Base-by-base conservation (phyloP, 1,140 invertebrate genomes). In the Drosophila ironensis region DNA sequence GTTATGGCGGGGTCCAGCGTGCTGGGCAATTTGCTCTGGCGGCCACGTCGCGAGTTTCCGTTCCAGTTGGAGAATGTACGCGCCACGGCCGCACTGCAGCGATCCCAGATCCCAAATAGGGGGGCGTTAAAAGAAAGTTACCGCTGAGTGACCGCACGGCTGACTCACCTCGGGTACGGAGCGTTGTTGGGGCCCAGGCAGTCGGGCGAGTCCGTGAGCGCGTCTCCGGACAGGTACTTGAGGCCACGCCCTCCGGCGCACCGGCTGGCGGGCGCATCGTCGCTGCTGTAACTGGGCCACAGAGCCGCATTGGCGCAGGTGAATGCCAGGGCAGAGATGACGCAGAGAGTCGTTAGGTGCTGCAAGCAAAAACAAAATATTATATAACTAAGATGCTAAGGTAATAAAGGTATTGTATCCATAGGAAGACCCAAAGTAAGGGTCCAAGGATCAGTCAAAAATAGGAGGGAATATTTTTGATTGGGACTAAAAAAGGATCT, bases 141-240 rank as follows among this genome's bases (percentile, higher is more conserved):
- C 35, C 19, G 12, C 45, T 22, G 47, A 46, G 54, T 63, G 54
- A 30, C 40, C 51, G 30, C 30, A 54, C 38, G 24, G 44, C 27
- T 54, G 16, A 66, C 68, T 93, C 91, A 97, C 96, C 93, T 93
- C 20, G 96, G 96, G 92, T 97, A 97, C 35, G 94, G 94, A 56
- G 92, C 89, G 71, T 95, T 94, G 88, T 96, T 95, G 0, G 96
- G 96, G 16, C 96, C 96, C 30, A 95, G 77, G 76, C 95, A 96
- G 66, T 96, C 93, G 2, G 91, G 90, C 7, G 93, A 92, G 84
- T 96, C 95, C 47, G 92, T 93, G 12, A 97, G 90, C 1, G 96
- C 96, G 89, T 97, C 95, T 4, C 96, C 96, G 93, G 95, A 96
- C 4, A 96, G 91, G 86, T 97, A 96, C 90, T 96, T 96, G 38